A percentile compares a stretch with the other conserved stretches of the same genome.
These are phyloP conservation scores for Chironomus tepperi DNA, from an alignment of 1,140 invertebrate species.

Conservation along the genomic window DNA sequence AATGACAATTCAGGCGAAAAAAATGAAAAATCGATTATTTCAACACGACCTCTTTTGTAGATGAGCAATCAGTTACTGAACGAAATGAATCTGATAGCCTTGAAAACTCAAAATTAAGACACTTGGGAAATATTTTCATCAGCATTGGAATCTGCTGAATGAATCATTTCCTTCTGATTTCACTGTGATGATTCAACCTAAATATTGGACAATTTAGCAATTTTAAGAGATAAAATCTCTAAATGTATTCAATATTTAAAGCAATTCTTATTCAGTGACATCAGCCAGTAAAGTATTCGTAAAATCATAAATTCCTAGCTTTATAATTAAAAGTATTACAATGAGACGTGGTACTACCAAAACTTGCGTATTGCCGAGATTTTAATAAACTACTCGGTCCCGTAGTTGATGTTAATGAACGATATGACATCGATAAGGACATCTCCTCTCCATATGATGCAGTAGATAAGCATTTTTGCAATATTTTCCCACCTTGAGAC, in stretches of 20 bases:
- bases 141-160: too few species aligned
- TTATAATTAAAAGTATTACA: conserved; percentile 13
- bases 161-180: too few species aligned
- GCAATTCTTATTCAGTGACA: too few species aligned
- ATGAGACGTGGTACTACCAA: conserved; percentile 63
- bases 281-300: too few species aligned
- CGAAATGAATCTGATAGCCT: too few species aligned
- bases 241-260: too few species aligned
- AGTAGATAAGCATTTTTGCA: conserved; percentile 77
- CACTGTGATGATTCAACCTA: too few species aligned
- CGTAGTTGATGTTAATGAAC: conserved; percentile 45
- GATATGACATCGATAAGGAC: conserved; percentile 42
- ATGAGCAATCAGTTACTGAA: background rate
- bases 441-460: conserved; percentile 62
- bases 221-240: too few species aligned
- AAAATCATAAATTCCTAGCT: too few species aligned
- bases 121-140: too few species aligned
- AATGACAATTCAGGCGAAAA: conserved; percentile 23
- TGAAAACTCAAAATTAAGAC: too few species aligned
- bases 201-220: too few species aligned
- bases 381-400: conserved; percentile 57
- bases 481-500: conserved; percentile 83
- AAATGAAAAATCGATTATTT: conserved; percentile 35
- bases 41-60: conserved; percentile 36
- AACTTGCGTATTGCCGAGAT: conserved; percentile 85